Evolutionary conservation across 2,888 invertebrate species (phyloP).

Genomic region (Linnaemya tessellans): DNA sequence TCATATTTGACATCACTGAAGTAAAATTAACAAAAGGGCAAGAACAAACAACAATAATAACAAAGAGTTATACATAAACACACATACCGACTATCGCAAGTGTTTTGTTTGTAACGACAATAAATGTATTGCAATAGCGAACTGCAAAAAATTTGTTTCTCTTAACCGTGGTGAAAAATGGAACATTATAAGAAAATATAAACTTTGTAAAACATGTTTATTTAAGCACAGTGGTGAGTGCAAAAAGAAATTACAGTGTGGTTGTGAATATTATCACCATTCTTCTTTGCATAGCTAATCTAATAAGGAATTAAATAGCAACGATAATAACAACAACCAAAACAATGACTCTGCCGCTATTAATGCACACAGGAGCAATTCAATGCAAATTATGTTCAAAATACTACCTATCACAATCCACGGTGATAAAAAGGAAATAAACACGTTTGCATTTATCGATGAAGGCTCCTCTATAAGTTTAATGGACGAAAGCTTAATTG

Average conservation of each 20-base stretch:
- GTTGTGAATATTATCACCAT: constrained; percentile 7
- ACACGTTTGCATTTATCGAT: too few species aligned
- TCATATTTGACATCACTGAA: too few species aligned
- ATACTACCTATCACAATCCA: too few species aligned
- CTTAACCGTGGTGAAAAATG: constrained; percentile 30
- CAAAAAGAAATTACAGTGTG: constrained; percentile 17
- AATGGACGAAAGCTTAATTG: too few species aligned
- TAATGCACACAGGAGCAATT: too few species aligned
- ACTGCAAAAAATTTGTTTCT: constrained; percentile 18
- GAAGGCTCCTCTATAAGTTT: background rate
- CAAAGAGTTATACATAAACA: background rate
- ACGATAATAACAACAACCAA: too few species aligned
- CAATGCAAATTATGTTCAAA: too few species aligned
- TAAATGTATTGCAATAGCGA: background rate
- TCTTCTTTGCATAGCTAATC: background rate
- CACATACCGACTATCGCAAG: constrained; percentile 8
- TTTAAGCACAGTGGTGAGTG: constrained; percentile 18
- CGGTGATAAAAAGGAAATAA: too few species aligned
- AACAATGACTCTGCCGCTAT: too few species aligned
- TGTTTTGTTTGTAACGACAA: constrained; percentile 25
- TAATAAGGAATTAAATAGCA: too few species aligned
- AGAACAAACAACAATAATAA: background rate
- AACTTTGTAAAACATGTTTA: constrained; percentile 29
- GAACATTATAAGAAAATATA: background rate
- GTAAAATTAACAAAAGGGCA: constrained; percentile 20